A percentile compares a stretch with the other conserved stretches of the same genome.
These are phyloP conservation scores for Trogon melanurus DNA, from an alignment of 2,113 vertebrate genomes.

Conservation along the genomic window DNA sequence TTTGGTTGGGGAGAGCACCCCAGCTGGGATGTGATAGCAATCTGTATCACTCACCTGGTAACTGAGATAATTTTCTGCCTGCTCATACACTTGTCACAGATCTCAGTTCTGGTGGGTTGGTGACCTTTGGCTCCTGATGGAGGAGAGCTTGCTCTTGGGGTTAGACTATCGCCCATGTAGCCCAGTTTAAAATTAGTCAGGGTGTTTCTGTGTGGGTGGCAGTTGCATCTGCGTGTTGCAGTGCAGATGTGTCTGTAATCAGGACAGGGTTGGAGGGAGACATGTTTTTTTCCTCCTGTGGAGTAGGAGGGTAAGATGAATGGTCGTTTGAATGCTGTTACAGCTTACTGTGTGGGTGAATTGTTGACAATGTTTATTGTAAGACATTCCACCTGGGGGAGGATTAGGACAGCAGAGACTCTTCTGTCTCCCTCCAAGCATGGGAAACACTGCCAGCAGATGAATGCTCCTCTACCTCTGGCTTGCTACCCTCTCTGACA, in stretches of 20 bases:
- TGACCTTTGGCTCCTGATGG: neutral
- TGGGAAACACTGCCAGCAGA: neutral
- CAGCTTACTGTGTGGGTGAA: slow-evolving; percentile 20
- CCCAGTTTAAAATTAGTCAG: neutral
- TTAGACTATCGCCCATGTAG: neutral
- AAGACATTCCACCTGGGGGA: neutral
- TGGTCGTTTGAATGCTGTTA: neutral
- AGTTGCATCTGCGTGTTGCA: neutral
- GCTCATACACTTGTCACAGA: neutral
- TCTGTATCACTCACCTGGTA: neutral
- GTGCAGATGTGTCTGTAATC: neutral
- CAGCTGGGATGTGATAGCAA: neutral
- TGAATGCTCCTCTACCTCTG: neutral
- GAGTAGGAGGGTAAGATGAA: neutral
- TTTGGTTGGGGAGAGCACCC: neutral
- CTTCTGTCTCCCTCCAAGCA: neutral
- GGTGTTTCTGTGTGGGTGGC: neutral
- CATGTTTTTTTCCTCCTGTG: neutral
- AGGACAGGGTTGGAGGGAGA: neutral
- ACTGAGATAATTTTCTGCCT: neutral
- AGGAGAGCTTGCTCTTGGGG: neutral
- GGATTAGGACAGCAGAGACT: neutral
- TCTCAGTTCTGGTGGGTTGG: neutral
- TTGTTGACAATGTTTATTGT: neutral
- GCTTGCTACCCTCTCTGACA: neutral